Conservation (phyloP, 2,888 invertebrate species). For the Euzophera pinguis region DNA sequence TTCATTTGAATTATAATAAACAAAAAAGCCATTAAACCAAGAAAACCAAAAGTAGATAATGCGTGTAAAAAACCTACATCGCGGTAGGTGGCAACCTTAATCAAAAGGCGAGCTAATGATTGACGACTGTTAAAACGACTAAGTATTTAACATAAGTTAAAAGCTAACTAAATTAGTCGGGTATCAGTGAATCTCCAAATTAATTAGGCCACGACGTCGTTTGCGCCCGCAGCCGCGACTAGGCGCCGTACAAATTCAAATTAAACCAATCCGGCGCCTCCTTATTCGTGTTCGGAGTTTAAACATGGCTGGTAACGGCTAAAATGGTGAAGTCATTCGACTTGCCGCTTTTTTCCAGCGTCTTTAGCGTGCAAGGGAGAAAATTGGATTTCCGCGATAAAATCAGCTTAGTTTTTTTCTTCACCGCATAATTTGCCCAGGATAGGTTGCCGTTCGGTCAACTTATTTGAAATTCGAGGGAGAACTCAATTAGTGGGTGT, state of each 20-base stretch:
- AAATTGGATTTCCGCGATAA: conserved; percentile 80
- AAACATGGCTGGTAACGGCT: conserved; percentile 75
- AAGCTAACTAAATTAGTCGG: conserved; percentile 73
- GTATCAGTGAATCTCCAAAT: conserved; percentile 76
- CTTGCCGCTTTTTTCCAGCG: conserved; percentile 77
- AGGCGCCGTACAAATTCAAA: conserved; percentile 76
- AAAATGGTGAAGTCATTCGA: conserved; percentile 76
- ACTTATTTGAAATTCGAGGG: conserved; percentile 59
- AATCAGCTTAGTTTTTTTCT: conserved; percentile 74
- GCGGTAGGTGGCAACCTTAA: conserved; percentile 56
- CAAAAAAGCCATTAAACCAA: neutral
- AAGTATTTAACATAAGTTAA: conserved; percentile 67
- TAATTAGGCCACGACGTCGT: conserved; percentile 64
- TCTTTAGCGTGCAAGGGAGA: conserved; percentile 79
- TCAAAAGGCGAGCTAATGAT: conserved; percentile 52
- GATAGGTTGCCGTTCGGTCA: conserved; percentile 55
- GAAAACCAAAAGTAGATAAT: neutral
- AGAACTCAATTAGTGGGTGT: conserved; percentile 65
- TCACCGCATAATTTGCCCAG: conserved; percentile 65
- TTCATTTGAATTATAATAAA: no score
- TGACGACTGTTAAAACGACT: conserved; percentile 62
- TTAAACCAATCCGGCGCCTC: conserved; percentile 79
- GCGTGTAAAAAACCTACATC: conserved; percentile 24
- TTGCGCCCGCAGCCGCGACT: conserved; percentile 48
- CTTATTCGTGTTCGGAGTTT: conserved; percentile 76